Evolutionary conservation across 1,140 invertebrate genomes (phyloP).

Genomic region (Hyles vespertilio): DNA sequence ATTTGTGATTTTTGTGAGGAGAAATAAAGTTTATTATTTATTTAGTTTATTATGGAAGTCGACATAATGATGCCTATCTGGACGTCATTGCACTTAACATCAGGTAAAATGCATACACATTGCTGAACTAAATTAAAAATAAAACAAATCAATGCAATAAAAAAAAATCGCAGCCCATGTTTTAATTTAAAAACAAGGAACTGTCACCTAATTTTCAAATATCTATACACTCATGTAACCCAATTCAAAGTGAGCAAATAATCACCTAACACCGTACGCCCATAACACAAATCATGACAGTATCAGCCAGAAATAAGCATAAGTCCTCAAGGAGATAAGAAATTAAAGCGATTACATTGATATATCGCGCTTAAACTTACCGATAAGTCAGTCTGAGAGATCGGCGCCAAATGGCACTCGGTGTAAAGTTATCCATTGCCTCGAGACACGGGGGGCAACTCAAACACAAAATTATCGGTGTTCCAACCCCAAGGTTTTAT

Average conservation of each 20-base stretch:
- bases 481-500: no score
- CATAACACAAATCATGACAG: constrained; percentile 35
- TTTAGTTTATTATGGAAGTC: no score
- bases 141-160: no score
- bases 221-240: no score
- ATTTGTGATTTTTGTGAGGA: no score
- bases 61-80: no score
- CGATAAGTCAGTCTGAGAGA: constrained; percentile 64
- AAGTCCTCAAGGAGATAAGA: constrained; percentile 67
- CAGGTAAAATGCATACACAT: no score
- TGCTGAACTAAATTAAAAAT: no score
- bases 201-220: background rate
- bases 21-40: no score
- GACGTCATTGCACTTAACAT: no score
- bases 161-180: no score
- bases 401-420: constrained; percentile 62
- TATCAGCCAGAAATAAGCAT: constrained; percentile 58
- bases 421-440: constrained; percentile 63
- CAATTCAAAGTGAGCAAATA: background rate
- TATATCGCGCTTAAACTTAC: constrained; percentile 68
- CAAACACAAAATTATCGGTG: constrained; percentile 28
- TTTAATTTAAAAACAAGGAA: background rate
- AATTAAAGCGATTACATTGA: constrained; percentile 74
- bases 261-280: constrained; percentile 9
- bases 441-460: constrained; percentile 25